These are phyloP conservation scores for Thamnaconus septentrionalis DNA, from an alignment of 2,113 vertebrate genomes.

Conservation along the genomic window DNA sequence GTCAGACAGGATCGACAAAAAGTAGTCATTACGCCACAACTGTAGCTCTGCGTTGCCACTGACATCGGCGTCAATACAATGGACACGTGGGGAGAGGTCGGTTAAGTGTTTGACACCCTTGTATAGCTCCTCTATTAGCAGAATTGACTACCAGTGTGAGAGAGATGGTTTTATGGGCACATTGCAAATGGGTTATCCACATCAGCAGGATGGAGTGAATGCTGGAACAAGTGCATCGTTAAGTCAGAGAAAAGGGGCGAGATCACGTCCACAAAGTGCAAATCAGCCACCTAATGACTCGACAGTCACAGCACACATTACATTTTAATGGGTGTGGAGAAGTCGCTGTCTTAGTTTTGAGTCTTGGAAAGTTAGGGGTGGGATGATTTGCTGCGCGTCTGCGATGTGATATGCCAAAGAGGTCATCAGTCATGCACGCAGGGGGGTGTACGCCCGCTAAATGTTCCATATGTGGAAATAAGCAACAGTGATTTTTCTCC, in stretches of 20 bases:
- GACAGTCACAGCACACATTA: too few species aligned
- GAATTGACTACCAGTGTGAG: constrained; percentile 1
- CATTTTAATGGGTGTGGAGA: too few species aligned
- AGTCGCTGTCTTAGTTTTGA: too few species aligned
- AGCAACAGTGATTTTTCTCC: constrained; percentile 59
- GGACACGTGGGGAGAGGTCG: constrained; percentile 11
- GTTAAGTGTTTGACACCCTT: constrained; percentile 22
- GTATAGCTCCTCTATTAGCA: constrained; percentile 4
- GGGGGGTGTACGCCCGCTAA: constrained; percentile 33
- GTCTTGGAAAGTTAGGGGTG: constrained; percentile 1
- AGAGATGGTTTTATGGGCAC: background rate
- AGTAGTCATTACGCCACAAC: background rate
- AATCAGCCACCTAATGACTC: background rate
- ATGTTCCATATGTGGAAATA: constrained; percentile 62
- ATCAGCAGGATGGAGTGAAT: background rate
- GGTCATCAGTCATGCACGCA: constrained; percentile 44
- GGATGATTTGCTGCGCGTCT: constrained; percentile 34
- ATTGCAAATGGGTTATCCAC: background rate
- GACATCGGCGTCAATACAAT: constrained; percentile 12
- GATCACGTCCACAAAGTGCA: background rate
- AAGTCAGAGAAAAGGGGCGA: background rate
- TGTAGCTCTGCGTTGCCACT: constrained; percentile 1
- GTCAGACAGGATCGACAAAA: background rate
- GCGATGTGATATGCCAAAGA: constrained; percentile 29
- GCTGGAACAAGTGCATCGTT: background rate